Evolutionary conservation across 2,888 invertebrate species (phyloP), one percentile per base, ranked within the genome.

Genomic region (Thumatha senex): DNA sequence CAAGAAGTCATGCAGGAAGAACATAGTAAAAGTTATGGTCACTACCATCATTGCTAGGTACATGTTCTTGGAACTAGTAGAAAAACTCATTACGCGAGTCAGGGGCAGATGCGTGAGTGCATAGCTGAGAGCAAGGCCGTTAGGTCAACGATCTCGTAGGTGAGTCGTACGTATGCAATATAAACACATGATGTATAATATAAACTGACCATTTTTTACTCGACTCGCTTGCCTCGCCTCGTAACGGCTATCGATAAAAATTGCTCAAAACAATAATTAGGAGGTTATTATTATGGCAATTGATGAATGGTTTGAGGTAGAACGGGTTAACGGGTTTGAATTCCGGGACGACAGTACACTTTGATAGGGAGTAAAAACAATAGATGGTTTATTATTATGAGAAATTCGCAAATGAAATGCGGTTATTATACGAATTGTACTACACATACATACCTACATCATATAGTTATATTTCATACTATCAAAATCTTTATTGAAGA

Each of bases 1-100:
- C 18, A 24, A 24, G 18, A 24, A 24, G 18, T 24, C 18, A 24
- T 24, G 11, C 1, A 15, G 5, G 9, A 36, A 45, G 24, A 5
- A 42, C 31, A 8, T 31, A 8, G 31, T 10, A 10, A 31, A 31
- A 45, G 29, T 30, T 36, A 44, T 14, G 35, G 14, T 45, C n/a
- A 11, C 36, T 29, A 15, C 12, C 33, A 18, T 24, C 24, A 12
- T n/a, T 29, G 24, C 12, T 46, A n/a, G n/a, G n/a, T n/a, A 18
- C 40, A 29, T 33, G 39, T 40, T 24, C 33, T 40, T 13, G 33
- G 43, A 42, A 9, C 47, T 30, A 48, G 51, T 56, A 40, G 68
- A 54, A 58, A 56, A 53, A 47, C 55, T 68, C 63, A 68, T 67
- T 68, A 66, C 69, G 36, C 36, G 29, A 65, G 57, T 65, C 48